phyloP scores from a whole-genome alignment of 2,797 vertebrate species.

The Garrulus glandarius region DNA sequence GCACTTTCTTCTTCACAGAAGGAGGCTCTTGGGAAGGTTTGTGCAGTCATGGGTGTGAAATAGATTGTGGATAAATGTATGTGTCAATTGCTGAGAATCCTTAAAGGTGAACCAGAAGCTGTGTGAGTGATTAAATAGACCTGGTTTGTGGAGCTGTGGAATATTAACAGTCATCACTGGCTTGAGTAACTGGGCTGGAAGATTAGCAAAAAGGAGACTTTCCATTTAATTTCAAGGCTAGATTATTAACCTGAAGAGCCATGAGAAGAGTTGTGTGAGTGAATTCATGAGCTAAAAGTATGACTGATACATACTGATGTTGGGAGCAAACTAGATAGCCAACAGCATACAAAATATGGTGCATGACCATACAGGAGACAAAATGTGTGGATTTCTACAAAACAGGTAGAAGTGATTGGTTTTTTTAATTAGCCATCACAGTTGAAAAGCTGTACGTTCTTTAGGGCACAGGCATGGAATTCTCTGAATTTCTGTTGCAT shows the following conservation, averaged over 20 bases:
- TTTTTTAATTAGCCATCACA: neutral
- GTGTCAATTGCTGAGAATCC: neutral
- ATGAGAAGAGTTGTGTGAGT: neutral
- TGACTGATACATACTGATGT: neutral
- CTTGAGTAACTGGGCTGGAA: neutral
- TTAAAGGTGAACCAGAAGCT: neutral
- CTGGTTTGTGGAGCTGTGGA: neutral
- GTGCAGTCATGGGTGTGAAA: neutral
- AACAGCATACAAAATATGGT: neutral
- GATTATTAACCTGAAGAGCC: neutral
- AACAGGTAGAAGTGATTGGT: neutral
- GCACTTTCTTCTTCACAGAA: neutral
- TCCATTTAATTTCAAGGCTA: neutral
- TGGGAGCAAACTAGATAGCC: neutral
- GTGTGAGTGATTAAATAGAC: neutral
- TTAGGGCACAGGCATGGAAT: neutral
- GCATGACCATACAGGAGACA: neutral
- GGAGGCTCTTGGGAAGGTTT: neutral
- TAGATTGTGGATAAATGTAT: neutral
- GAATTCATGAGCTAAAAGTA: neutral
- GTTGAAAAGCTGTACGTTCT: neutral
- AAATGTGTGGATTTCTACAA: neutral
- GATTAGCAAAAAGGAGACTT: neutral
- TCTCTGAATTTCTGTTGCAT: neutral
- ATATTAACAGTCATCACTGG: neutral